These are phyloP conservation scores for Delichon dasypus DNA, from an alignment of 2,797 vertebrate genomes.

Conservation along the genomic window DNA sequence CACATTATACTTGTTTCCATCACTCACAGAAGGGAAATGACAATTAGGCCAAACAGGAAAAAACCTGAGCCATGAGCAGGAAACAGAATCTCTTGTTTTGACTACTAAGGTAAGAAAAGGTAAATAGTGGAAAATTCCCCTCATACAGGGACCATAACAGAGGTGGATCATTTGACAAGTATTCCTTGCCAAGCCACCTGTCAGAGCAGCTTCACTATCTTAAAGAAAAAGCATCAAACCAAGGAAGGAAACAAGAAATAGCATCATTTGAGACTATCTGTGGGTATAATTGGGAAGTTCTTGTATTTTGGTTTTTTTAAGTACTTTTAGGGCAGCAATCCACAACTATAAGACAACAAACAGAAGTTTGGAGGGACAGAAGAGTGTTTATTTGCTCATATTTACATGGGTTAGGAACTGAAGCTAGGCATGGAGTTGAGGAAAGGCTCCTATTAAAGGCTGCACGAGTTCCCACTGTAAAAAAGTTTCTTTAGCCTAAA, in stretches of 20 bases:
- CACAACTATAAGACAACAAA: not conserved
- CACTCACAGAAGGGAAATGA: slow-evolving; percentile 49
- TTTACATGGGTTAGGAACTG: not conserved
- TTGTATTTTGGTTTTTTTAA: not conserved
- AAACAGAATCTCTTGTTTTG: slow-evolving; percentile 65
- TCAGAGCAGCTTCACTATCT: not conserved
- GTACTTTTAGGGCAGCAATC: not conserved
- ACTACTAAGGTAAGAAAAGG: slow-evolving; percentile 59
- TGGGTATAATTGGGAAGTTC: not conserved
- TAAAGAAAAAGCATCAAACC: not conserved
- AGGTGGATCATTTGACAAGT: not conserved
- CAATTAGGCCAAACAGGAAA: slow-evolving; percentile 62
- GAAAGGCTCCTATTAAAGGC: not conserved
- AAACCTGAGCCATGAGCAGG: slow-evolving; percentile 64
- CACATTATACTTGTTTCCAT: slow-evolving; percentile 21
- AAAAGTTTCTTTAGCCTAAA: not conserved
- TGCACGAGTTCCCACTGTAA: not conserved
- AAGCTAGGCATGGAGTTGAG: not conserved
- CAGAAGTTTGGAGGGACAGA: not conserved
- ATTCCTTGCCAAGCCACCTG: not conserved
- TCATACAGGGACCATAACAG: not conserved
- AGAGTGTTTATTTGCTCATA: not conserved
- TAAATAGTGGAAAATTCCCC: slow-evolving; percentile 69
- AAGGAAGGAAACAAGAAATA: not conserved
- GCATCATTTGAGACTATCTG: not conserved